Evolutionary conservation across 2,888 invertebrate species (phyloP).

Genomic region (Subacronicta megacephala): DNA sequence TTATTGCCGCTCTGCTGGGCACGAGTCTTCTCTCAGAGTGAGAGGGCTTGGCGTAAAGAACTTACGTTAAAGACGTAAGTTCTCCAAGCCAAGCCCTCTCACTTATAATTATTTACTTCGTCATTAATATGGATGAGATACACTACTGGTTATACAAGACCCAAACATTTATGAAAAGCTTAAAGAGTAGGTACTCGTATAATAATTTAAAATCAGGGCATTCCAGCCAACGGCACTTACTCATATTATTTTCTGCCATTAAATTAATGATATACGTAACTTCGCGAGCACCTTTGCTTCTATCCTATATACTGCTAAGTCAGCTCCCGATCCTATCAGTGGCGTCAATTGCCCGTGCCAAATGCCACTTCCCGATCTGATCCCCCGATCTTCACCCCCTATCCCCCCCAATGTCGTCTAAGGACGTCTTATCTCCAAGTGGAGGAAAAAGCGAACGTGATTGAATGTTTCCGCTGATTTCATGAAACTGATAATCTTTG

Average conservation of each 20-base stretch:
- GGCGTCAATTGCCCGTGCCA: slow-evolving; percentile 90
- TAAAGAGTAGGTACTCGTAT: no score
- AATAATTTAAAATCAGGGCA: no score
- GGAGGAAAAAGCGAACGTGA: slow-evolving; percentile 78
- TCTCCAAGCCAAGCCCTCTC: no score
- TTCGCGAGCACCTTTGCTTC: slow-evolving; percentile 55
- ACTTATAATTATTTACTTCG: no score
- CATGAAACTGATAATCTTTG: slow-evolving; percentile 75
- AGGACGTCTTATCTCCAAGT: slow-evolving; percentile 75
- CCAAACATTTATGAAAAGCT: no score
- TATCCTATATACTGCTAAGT: slow-evolving; percentile 79
- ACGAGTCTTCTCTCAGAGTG: no score
- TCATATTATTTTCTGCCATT: not conserved
- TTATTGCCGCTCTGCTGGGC: no score
- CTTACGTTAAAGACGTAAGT: no score
- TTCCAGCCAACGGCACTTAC: not conserved
- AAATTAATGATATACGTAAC: slow-evolving; percentile 9
- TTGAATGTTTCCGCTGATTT: slow-evolving; percentile 86
- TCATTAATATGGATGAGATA: no score
- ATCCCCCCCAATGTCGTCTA: slow-evolving; percentile 50
- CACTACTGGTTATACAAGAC: no score
- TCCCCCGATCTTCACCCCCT: slow-evolving; percentile 54
- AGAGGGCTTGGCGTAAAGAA: no score
- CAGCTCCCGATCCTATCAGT: slow-evolving; percentile 89
- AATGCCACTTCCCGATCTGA: slow-evolving; percentile 83